Evolutionary conservation across 2,797 vertebrate genomes (phyloP), one percentile per base, ranked within the genome.

Genomic region (Echeneis naucrates): DNA sequence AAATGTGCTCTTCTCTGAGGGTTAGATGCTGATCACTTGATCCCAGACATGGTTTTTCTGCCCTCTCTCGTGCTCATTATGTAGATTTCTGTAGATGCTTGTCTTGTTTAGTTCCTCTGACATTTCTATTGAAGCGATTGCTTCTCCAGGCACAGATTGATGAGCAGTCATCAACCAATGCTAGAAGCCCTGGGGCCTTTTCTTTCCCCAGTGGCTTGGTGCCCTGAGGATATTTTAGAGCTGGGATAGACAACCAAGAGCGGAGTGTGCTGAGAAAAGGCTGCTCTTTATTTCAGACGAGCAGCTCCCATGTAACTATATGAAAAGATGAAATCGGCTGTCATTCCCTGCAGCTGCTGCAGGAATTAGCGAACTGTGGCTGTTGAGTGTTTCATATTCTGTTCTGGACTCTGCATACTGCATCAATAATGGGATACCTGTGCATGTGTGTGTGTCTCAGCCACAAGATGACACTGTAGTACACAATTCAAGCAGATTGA

Each of bases 401-500:
- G n/a, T n/a, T n/a, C n/a, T n/a, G n/a, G n/a, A n/a, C n/a, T n/a
- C n/a, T n/a, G n/a, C n/a, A n/a, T n/a, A n/a, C n/a, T 30, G 30
- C 30, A 3, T 6, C 30, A 30, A 30, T 30, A 30, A 30, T n/a
- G 30, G 6, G 30, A 30, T 30, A 30, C 3, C 3, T 30, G 30
- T 3, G 30, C 17, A 16, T 42, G 14, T 42, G 40, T 17, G 40
- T 17, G 40, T 6, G 40, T 16, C 5, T 40, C 55, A 27, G 51
- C 91, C 92, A 92, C 90, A 78, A 78, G 92, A 81, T 87, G 92
- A 64, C 87, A 70, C 86, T 92, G 67, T 65, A 54, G 77, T 2
- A 76, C 86, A 81, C 64, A 21, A 1, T 32, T 77, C 30, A 60
- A 16, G 27, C 59, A 45, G 51, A 13, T 11, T 3, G 11, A 14